A percentile compares a stretch with the other conserved stretches of the same genome.
Evolutionary conservation across 1,140 invertebrate species (phyloP).

Genomic region (Lepidurus arcticus): DNA sequence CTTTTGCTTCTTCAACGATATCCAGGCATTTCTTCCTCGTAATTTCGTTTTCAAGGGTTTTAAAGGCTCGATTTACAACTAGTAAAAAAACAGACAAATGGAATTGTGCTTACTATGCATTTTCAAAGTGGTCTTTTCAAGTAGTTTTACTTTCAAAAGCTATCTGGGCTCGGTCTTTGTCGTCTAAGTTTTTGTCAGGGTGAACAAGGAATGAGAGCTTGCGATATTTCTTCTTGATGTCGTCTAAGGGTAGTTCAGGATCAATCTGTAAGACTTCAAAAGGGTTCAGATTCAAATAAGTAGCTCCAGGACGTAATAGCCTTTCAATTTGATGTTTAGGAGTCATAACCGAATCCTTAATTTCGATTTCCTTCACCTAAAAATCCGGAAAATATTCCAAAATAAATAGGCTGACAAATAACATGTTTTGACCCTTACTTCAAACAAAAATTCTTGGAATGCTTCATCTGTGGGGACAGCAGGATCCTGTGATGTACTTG

Average conservation of each 20-base stretch:
- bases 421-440: not conserved
- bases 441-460: not conserved
- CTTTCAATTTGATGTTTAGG: conserved; percentile 92
- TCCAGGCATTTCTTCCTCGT: conserved; percentile 90
- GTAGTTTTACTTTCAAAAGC: conserved; percentile 70
- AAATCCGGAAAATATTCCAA: conserved; percentile 8
- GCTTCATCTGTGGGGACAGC: not conserved
- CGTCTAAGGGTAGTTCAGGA: conserved; percentile 76
- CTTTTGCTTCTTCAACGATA: conserved; percentile 94
- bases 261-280: conserved; percentile 95
- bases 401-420: not conserved
- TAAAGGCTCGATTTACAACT: conserved; percentile 94
- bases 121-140: conserved; percentile 22
- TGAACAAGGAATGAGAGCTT: conserved; percentile 94
- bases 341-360: conserved; percentile 81
- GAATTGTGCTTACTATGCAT: conserved; percentile 25
- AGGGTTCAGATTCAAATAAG: conserved; percentile 94
- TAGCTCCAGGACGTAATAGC: conserved; percentile 83
- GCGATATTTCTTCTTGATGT: conserved; percentile 95
- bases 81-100: conserved; percentile 40
- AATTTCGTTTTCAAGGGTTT: conserved; percentile 91
- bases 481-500: not conserved
- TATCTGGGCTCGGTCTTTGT: conserved; percentile 86
- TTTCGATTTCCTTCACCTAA: conserved; percentile 92
- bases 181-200: conserved; percentile 97